phyloP scores from a whole-genome alignment of 2,113 vertebrate genomes.

The Mormoops blainvillei region DNA sequence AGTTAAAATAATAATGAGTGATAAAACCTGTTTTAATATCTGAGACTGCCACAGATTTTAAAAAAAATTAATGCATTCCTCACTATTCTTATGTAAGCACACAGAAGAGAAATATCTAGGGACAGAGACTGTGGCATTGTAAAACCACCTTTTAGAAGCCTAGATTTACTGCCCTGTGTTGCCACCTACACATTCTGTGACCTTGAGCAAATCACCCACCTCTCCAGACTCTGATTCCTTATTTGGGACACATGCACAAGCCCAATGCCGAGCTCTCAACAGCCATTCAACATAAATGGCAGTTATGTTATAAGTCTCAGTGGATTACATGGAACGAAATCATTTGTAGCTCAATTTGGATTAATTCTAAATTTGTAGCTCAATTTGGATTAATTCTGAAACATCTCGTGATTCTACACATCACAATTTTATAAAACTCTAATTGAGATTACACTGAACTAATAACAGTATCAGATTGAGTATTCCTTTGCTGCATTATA shows the following conservation, averaged over 20 bases:
- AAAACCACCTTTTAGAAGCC: not conserved
- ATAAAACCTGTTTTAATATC: not conserved
- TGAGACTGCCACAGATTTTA: not conserved
- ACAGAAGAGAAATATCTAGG: not conserved
- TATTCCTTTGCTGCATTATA: not conserved
- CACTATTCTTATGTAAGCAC: not conserved
- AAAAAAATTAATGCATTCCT: not conserved
- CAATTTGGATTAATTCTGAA: too few species aligned
- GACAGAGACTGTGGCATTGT: not conserved
- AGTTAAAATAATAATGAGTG: constrained; percentile 8
- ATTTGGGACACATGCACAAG: not conserved
- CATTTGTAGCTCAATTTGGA: too few species aligned
- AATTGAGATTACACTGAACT: not conserved
- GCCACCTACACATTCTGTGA: not conserved
- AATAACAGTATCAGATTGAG: not conserved
- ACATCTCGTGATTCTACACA: not conserved
- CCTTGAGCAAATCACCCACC: not conserved
- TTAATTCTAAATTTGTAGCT: too few species aligned
- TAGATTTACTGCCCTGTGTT: not conserved
- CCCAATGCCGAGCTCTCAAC: not conserved
- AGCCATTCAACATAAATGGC: not conserved
- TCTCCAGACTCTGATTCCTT: not conserved
- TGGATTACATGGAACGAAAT: too few species aligned
- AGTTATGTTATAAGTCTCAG: not conserved
- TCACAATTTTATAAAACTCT: not conserved